Base-by-base conservation (phyloP, 2,113 vertebrate species). In the Patagioenas fasciata region DNA sequence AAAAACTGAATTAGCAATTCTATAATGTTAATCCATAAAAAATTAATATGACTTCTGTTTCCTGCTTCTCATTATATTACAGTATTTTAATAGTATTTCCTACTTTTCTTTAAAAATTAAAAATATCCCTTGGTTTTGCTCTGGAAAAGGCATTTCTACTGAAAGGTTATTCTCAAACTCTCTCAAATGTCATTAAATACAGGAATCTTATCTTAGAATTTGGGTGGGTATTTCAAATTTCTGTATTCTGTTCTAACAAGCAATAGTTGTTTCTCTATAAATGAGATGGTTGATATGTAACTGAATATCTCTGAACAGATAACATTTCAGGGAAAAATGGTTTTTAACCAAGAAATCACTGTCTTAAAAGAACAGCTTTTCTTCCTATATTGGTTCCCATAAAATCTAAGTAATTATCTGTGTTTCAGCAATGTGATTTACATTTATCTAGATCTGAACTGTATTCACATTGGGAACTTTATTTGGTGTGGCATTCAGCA, bases 41-140 rank as follows among this genome's bases (percentile, higher is more conserved):
- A 80, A 54, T 29, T 51, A 64, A 44, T 7, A 36, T 32, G 9
- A 56, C 15, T 85, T 54, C 16, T 38, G 20, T 42, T 61, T 80
- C 20, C 31, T 84, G 29, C 24, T 92, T 91, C 34, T 56, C 26
- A 38, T 62, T 65, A 8, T 25, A 21, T 73, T 48, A 21, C 16
- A 91, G 32, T 14, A 77, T 54, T 44, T 56, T 11, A 79, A 69
- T 38, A 83, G 12, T 20, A 72, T 57, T 89, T 80, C 19, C 12
- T 89, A 65, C 6, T 77, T 79, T 58, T 60, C 15, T 47, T 87
- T 81, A 94, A 21, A 89, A 73, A 90, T 74, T 62, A 88, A 91
- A 36, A 0, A 0, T 25, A n/a, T 13, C 5, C 10, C 28, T 65
- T 73, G 24, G 64, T 80, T 81, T 74, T 67, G 6, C 64, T 53